Percentiles rank a stretch among this genome's conserved stretches.
Conservation (phyloP, 1,140 invertebrate species). For the Centruroides sculpturatus region DNA sequence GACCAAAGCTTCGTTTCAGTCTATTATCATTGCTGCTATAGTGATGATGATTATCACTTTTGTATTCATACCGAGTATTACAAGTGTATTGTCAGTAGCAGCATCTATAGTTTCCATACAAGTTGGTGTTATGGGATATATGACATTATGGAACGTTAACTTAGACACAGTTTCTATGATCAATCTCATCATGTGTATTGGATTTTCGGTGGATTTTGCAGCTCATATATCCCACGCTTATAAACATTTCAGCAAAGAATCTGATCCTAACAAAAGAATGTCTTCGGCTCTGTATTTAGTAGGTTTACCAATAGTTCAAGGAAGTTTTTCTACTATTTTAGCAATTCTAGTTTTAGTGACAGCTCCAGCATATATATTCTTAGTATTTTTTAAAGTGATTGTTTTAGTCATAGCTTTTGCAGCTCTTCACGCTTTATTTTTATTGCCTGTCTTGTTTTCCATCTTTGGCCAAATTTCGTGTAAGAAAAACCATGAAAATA, state of each 20-base stretch:
- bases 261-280: constrained; percentile 46
- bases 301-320: constrained; percentile 85
- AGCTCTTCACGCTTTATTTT: constrained; percentile 76
- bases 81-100: constrained; percentile 86
- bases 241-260: constrained; percentile 50
- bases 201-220: constrained; percentile 92
- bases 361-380: constrained; percentile 87
- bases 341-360: constrained; percentile 71
- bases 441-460: constrained; percentile 80
- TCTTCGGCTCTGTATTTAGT: constrained; percentile 71
- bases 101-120: constrained; percentile 91
- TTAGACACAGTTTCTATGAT: constrained; percentile 97
- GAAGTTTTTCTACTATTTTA: constrained; percentile 80
- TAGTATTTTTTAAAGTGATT: constrained; percentile 96
- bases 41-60: constrained; percentile 93
- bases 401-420: constrained; percentile 89
- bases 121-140: constrained; percentile 87
- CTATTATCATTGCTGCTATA: constrained; percentile 73
- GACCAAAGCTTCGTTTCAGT: constrained; percentile 76
- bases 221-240: constrained; percentile 94
- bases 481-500: too few relatives aligned
- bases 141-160: constrained; percentile 87
- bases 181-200: constrained; percentile 95
- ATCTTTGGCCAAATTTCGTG: constrained; percentile 24
- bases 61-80: constrained; percentile 84